phyloP scores from a whole-genome alignment of 2,888 invertebrate genomes.

The Adela reaumurella region DNA sequence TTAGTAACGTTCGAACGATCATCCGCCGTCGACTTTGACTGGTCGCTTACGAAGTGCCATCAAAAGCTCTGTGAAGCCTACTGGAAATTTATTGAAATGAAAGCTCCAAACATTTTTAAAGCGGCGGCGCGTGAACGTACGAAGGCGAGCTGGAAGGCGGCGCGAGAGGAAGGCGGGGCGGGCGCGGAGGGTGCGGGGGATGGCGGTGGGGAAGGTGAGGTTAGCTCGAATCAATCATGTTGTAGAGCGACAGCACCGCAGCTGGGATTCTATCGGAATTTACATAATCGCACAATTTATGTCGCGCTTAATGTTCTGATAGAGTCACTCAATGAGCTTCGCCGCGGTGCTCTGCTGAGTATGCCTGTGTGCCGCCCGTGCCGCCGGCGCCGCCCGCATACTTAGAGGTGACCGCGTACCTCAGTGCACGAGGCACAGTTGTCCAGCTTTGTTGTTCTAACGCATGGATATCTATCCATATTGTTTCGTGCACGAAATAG shows the following conservation, averaged over 20 bases:
- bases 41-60: too few relatives aligned
- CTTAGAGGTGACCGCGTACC: conserved; percentile 2
- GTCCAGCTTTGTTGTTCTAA: too few relatives aligned
- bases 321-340: background rate
- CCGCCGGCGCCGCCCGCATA: background rate
- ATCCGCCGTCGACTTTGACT: too few relatives aligned
- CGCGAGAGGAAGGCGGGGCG: background rate
- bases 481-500: too few relatives aligned
- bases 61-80: too few relatives aligned
- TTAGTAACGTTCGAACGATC: too few relatives aligned
- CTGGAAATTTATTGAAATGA: background rate
- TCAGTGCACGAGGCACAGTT: too few relatives aligned
- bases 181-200: background rate
- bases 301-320: background rate
- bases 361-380: background rate
- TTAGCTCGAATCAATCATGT: background rate
- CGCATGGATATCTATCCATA: too few relatives aligned
- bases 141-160: too few relatives aligned
- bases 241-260: background rate
- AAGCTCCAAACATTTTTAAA: background rate
- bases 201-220: background rate
- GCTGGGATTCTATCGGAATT: background rate
- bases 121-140: too few relatives aligned
- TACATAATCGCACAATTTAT: background rate
- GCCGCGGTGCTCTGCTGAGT: background rate